Percentiles rank a stretch among this genome's conserved stretches.
phyloP scores from a whole-genome alignment of 2,797 vertebrate genomes.

The Chrysocyon brachyurus region DNA sequence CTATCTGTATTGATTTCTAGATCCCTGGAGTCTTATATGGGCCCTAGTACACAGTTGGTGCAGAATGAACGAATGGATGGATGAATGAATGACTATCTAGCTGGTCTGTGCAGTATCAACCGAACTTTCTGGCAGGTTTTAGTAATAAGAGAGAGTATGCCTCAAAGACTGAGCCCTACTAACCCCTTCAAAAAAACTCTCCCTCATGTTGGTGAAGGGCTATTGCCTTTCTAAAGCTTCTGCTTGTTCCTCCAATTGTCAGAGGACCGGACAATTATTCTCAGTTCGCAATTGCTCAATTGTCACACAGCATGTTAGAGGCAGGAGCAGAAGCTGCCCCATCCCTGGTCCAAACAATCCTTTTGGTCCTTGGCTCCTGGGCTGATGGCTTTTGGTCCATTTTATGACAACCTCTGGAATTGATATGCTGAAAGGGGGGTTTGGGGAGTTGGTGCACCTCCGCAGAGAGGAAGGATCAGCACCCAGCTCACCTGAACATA shows the following conservation, averaged over 20 bases:
- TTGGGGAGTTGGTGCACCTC: fast-evolving
- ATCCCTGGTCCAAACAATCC: background rate
- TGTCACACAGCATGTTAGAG: background rate
- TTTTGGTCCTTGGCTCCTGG: background rate
- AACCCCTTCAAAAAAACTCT: background rate
- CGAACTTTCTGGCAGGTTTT: background rate
- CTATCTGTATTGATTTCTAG: background rate
- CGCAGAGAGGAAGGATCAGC: background rate
- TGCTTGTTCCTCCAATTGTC: background rate
- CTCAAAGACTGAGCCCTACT: background rate
- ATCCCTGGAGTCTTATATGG: background rate
- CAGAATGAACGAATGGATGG: background rate
- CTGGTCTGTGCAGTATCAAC: background rate
- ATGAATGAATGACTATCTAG: background rate
- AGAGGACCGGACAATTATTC: background rate
- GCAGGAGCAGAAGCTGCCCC: background rate
- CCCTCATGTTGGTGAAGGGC: fast-evolving
- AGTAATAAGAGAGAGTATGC: background rate
- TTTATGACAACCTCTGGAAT: background rate
- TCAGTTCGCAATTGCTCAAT: background rate
- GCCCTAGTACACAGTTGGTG: background rate
- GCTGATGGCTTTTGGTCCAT: background rate
- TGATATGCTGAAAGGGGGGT: background rate
- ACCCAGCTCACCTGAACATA: background rate
- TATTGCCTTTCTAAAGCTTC: background rate